Base-by-base conservation (phyloP, 2,888 invertebrate genomes). In the Hyles lineata region DNA sequence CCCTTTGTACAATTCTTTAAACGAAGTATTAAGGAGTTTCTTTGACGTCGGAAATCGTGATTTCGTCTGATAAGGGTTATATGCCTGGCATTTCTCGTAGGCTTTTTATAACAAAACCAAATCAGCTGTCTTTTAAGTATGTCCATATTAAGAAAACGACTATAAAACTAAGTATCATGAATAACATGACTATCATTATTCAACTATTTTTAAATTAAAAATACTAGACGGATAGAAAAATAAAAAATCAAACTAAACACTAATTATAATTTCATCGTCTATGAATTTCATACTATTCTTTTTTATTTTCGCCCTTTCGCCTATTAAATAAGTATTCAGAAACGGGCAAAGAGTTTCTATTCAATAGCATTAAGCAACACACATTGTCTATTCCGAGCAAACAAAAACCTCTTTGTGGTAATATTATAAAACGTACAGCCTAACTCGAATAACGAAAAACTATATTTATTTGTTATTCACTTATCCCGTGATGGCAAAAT, bases 51-150 rank as follows among this genome's bases (percentile, higher is more conserved):
- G 55, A 55, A 55, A n/a, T 55, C 55, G 55, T 55, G 55, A 55
- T 55, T 55, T 55, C n/a, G 55, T 55, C n/a, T 55, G 55, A 55
- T 55, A 55, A 55, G 55, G 55, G 55, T 55, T 55, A 43, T 43
- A 43, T 43, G 43, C 19, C 55, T 55, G 55, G 55, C n/a, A 55
- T 55, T 55, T n/a, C n/a, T 6, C n/a, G 19, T 19, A n/a, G 8
- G n/a, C 1, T 55, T 17, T 55, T 55, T 17, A n/a, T 1, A n/a
- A 55, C 7, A 55, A 55, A 55, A 7, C 55, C 5, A 5, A 55
- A n/a, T 55, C 43, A 0, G 7, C 55, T n/a, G n/a, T 5, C 11
- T 43, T 43, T 43, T 11, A 15, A 43, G 11, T 43, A 43, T 43
- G 1, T 43, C 43, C 11, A 43, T 43, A 43, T 15, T 15, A 43